Base-by-base conservation (phyloP, 2,888 invertebrate genomes). In the Chrysolina oricalcia region DNA sequence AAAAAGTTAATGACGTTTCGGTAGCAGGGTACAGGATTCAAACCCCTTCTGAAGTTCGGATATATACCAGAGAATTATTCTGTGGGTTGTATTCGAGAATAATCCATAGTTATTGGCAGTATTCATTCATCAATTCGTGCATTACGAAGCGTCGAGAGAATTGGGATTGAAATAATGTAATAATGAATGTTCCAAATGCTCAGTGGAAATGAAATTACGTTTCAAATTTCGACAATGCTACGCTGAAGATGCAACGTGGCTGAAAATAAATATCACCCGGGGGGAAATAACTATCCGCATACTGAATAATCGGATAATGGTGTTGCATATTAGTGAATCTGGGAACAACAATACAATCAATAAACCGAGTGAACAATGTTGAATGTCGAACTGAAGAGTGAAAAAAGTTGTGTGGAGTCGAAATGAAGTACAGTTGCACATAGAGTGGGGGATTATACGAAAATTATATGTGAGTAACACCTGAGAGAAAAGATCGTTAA, bases 91-190 rank as follows among this genome's bases (percentile, higher is more conserved):
- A 53, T 53, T 21, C 53, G 21, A 23, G 21, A 53, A 53, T 11
- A 53, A 17, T 2, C 21, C 10, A 53, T 21, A 21, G 53, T 21
- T 23, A 53, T 4, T 53, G 19, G 53, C 19, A 53, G 53, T 11
- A 53, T 53, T 53, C 11, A 53, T 23, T 53, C 53, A 53, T 53
- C 53, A 21, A 53, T 53, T 53, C 13, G 19, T 21, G 19, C 53
- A 53, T 53, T 23, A 10, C 53, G 53, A 53, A 21, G 11, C 11
- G n/a, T 13, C 43, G 43, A 4, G 64, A 19, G 21, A 40, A 64
- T 43, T 35, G 63, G 63, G 15, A 17, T 41, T 17, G 40, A 64
- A 21, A 64, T 64, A 35, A 40, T 64, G 13, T 43, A 64, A 64
- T 35, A 43, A 64, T 64, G 64, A 43, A 40, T 63, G 63, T 43